phyloP scores from a whole-genome alignment of 2,797 vertebrate genomes.

The Alauda arvensis region DNA sequence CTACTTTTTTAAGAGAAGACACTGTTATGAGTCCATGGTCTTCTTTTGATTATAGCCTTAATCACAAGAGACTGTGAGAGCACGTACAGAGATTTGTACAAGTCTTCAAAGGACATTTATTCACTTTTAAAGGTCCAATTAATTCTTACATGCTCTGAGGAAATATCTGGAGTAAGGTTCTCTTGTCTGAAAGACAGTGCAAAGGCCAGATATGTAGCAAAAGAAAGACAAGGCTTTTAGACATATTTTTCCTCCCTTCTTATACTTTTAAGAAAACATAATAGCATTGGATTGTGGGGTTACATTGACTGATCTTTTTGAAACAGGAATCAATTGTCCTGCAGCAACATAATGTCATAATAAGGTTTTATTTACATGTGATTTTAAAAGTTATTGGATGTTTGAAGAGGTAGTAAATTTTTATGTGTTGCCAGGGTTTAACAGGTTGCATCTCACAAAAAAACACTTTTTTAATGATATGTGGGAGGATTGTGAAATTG shows the following conservation, averaged over 20 bases:
- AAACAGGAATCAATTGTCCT: neutral
- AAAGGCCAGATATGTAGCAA: neutral
- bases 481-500: neutral
- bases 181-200: neutral
- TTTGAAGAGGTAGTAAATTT: neutral
- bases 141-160: neutral
- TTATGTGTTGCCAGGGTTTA: neutral
- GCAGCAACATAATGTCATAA: neutral
- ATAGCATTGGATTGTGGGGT: neutral
- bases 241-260: neutral
- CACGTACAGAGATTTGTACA: neutral
- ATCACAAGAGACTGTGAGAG: neutral
- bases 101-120: neutral
- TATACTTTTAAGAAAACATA: neutral
- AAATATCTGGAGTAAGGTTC: neutral
- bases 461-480: neutral
- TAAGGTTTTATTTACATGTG: neutral
- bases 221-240: neutral
- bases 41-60: neutral
- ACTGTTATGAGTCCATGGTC: neutral
- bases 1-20: neutral
- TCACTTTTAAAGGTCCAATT: neutral
- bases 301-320: neutral
- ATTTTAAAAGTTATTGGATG: neutral
- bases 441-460: neutral